Base-by-base conservation (phyloP, 2,797 vertebrate species). In the Clangula hyemalis region DNA sequence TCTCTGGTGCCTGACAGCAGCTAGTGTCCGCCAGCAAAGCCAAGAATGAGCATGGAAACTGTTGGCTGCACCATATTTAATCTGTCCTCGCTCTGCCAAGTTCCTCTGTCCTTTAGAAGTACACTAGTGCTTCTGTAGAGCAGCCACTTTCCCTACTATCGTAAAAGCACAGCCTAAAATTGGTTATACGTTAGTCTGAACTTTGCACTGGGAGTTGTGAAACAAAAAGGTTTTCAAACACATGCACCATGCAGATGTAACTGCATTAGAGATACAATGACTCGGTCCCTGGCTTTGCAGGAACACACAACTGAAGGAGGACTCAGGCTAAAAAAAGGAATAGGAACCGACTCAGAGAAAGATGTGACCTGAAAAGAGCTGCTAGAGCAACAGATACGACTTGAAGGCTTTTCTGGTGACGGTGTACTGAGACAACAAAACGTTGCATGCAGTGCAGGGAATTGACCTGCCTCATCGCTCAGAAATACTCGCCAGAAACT, bases 121-220 rank as follows among this genome's bases (percentile, higher is more conserved):
- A 47, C 38, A 27, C 18, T 34, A 25, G 8, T 6, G 20, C 16
- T 60, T 78, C 58, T 56, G 69, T 3, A 22, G 10, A 61, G 43
- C 9, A 11, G 36, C 11, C 45, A 45, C 16, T 27, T 69, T 69
- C 47, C 62, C 36, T 49, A 19, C 62, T 56, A 68, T 39, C 58
- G 91, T 75, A 77, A n/a, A 75, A 76, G 43, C 13, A 22, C 39
- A 39, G 70, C 36, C 75, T 73, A 66, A 60, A 75, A 72, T 69
- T 56, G 75, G 66, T 90, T 86, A 78, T 45, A 2, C 12, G 86
- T 87, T 75, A 93, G 51, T 45, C 73, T 91, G 91, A 96, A 93
- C 91, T 94, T 95, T 90, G 95, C 43, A 62, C 65, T 5, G 2
- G 0, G 3, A 87, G 47, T 84, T 84, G 87, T 56, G 82, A 97